These are phyloP conservation scores for Myrmecophaga tridactyla DNA, from an alignment of 2,113 vertebrate species.

Conservation along the genomic window DNA sequence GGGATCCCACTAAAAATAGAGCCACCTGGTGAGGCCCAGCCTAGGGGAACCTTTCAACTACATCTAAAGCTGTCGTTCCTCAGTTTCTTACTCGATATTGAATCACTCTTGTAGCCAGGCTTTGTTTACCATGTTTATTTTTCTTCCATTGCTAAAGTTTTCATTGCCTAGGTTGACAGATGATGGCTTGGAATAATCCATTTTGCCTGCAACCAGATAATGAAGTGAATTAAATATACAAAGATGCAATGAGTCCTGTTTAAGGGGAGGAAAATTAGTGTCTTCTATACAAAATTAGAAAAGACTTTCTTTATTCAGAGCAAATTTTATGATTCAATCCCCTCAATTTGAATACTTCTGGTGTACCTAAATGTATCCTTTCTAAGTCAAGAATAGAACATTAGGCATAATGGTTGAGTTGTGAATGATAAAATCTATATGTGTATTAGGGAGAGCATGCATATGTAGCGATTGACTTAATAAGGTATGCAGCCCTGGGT, in stretches of 20 bases:
- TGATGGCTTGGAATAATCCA: not conserved
- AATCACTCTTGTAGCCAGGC: not conserved
- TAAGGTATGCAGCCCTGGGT: slow-evolving; percentile 64
- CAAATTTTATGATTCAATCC: slow-evolving; percentile 4
- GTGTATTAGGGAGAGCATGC: slow-evolving; percentile 59
- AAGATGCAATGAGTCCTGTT: slow-evolving; percentile 7
- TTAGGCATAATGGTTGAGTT: slow-evolving; percentile 39
- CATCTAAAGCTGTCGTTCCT: not conserved
- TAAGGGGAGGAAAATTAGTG: not conserved
- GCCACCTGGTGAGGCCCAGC: not conserved
- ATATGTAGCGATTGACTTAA: slow-evolving; percentile 75
- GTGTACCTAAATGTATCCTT: slow-evolving; percentile 51
- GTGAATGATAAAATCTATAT: slow-evolving; percentile 60
- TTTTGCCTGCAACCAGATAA: slow-evolving; percentile 39
- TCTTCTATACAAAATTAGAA: slow-evolving; percentile 34
- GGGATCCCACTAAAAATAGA: not conserved
- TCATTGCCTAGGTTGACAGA: slow-evolving; percentile 6
- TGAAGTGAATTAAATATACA: slow-evolving; percentile 30
- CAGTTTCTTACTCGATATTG: not conserved
- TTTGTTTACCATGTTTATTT: not conserved
- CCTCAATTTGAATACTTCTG: slow-evolving; percentile 6
- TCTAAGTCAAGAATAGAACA: slow-evolving; percentile 55
- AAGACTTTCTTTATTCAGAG: not conserved
- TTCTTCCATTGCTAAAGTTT: not conserved
- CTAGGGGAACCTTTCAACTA: not conserved